Conservation (phyloP, 2,113 vertebrate species). For the Sclerurus mexicanus region DNA sequence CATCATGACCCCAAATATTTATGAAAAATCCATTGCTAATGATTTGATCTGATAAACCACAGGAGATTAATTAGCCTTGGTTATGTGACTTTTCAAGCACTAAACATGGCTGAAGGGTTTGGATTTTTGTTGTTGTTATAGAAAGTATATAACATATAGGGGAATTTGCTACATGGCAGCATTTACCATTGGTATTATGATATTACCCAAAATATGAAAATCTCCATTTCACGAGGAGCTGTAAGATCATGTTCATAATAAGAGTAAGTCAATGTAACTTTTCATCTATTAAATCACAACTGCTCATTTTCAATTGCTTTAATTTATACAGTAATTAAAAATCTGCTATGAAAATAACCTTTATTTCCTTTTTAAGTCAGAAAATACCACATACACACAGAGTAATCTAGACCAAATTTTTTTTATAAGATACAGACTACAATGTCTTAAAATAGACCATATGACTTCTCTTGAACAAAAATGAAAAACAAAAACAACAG, state of each 20-base stretch:
- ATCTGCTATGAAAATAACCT: not conserved
- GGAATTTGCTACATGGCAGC: not conserved
- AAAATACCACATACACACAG: not conserved
- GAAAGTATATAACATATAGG: not conserved
- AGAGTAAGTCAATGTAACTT: conserved; percentile 5
- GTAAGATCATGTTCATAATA: not conserved
- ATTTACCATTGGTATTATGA: not conserved
- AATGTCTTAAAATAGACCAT: not conserved
- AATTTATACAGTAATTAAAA: conserved; percentile 2
- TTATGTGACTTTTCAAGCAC: conserved; percentile 22
- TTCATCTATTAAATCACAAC: conserved; percentile 5
- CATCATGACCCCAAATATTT: conserved; percentile 5
- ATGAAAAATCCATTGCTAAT: not conserved
- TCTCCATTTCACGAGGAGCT: not conserved
- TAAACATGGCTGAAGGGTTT: conserved; percentile 24
- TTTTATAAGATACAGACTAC: not conserved
- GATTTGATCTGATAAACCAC: conserved; percentile 29
- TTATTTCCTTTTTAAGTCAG: conserved; percentile 14
- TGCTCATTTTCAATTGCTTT: not conserved
- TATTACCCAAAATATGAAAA: conserved; percentile 10
- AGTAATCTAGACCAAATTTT: not conserved
- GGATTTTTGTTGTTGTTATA: not conserved
- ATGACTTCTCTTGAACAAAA: not conserved
- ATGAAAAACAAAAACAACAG: not conserved
- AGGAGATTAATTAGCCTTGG: conserved; percentile 41